Evolutionary conservation across 2,888 invertebrate species (phyloP).

Genomic region (Dorcus parallelipipedus): DNA sequence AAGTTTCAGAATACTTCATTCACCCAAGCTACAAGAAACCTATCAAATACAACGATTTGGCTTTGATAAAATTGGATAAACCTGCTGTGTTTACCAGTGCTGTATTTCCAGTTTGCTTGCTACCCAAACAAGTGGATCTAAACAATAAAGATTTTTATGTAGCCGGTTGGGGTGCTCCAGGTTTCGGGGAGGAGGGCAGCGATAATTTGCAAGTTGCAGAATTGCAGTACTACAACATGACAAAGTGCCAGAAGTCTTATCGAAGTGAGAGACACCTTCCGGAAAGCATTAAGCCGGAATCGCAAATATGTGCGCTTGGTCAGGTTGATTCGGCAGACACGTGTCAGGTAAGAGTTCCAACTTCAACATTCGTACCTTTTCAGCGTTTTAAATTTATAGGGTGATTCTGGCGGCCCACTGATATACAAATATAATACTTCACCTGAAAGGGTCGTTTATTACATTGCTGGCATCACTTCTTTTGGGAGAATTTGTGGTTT

Average conservation of each 20-base stretch:
- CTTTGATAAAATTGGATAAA: conserved; percentile 47
- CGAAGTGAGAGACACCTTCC: not conserved
- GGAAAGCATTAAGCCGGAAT: not conserved
- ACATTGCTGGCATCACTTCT: conserved; percentile 48
- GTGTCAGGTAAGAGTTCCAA: no score
- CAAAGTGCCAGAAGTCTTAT: not conserved
- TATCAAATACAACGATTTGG: conserved; percentile 53
- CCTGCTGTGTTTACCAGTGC: conserved; percentile 42
- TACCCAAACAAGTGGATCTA: conserved; percentile 6
- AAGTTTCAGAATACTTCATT: conserved; percentile 37
- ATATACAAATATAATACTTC: conserved; percentile 34
- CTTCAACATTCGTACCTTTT: no score
- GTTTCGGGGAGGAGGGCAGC: conserved; percentile 32
- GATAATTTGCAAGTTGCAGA: conserved; percentile 36
- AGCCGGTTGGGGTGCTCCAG: conserved; percentile 50
- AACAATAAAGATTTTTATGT: conserved; percentile 36
- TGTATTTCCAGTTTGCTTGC: conserved; percentile 51
- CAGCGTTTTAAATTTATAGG: conserved; percentile 34
- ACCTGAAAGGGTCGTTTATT: conserved; percentile 20
- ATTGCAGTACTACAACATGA: not conserved
- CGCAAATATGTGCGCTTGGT: not conserved
- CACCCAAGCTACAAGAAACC: conserved; percentile 48
- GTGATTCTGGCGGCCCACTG: conserved; percentile 67
- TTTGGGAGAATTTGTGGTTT: conserved; percentile 44
- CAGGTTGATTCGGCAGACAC: no score